Conservation (phyloP, 1,140 invertebrate species). For the Piezodorus guildinii region DNA sequence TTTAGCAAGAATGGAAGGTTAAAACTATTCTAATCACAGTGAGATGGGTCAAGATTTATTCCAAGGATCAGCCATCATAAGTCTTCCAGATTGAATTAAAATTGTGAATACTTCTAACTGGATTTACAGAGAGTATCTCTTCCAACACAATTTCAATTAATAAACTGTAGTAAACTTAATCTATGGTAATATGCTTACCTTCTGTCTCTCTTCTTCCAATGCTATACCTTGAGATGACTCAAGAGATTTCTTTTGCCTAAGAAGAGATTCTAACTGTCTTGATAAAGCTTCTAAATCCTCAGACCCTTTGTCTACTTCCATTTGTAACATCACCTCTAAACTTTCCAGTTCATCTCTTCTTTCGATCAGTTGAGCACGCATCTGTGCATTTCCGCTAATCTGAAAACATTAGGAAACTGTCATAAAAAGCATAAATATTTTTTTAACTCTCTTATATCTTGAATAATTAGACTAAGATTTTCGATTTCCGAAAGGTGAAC, state of each 20-base stretch:
- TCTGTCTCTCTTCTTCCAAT: slow-evolving; percentile 2
- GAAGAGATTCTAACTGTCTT: slow-evolving; percentile 13
- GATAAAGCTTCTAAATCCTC: slow-evolving; percentile 3
- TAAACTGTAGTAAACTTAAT: too few species aligned
- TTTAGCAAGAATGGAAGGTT: too few species aligned
- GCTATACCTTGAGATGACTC: slow-evolving; percentile 23
- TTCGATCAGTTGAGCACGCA: slow-evolving; percentile 20
- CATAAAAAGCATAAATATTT: background rate
- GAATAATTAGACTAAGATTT: too few species aligned
- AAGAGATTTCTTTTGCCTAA: slow-evolving; percentile 27
- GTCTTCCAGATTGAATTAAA: too few species aligned
- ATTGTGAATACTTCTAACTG: too few species aligned
- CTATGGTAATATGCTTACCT: background rate
- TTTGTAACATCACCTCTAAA: slow-evolving; percentile 7
- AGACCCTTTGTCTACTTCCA: slow-evolving; percentile 19
- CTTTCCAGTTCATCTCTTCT: slow-evolving; percentile 18
- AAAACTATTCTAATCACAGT: too few species aligned
- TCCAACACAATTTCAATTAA: too few species aligned
- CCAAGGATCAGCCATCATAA: too few species aligned
- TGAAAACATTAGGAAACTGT: background rate
- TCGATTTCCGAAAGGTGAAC: too few species aligned
- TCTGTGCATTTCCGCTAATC: slow-evolving; percentile 24
- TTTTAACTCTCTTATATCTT: background rate
- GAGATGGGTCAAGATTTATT: too few species aligned
- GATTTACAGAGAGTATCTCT: too few species aligned